Evolutionary conservation across 2,797 vertebrate species (phyloP).

Genomic region (Propithecus perrieri): DNA sequence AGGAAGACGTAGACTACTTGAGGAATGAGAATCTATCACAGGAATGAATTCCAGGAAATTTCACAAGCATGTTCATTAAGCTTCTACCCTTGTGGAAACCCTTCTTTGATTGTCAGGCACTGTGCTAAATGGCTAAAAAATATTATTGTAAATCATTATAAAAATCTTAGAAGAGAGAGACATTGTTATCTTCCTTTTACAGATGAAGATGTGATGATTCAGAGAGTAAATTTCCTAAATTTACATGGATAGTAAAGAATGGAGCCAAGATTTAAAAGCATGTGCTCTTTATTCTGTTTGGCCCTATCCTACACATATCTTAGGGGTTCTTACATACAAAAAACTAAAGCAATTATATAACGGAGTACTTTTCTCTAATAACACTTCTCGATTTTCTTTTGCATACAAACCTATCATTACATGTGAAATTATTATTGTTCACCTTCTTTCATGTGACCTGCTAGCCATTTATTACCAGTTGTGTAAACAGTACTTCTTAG

Average conservation of each 20-base stretch:
- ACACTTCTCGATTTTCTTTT: constrained; percentile 46
- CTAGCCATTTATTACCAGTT: constrained; percentile 31
- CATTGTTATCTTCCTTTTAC: not conserved
- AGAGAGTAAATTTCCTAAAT: not conserved
- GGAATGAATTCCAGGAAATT: not conserved
- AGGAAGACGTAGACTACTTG: not conserved
- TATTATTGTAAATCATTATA: not conserved
- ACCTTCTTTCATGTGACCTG: constrained; percentile 19
- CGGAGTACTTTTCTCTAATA: not conserved
- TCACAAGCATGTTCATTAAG: not conserved
- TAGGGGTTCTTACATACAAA: not conserved
- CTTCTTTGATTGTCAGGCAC: not conserved
- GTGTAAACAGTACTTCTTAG: constrained; percentile 48
- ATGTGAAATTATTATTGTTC: constrained; percentile 40
- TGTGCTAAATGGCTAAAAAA: not conserved
- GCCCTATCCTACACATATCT: not conserved
- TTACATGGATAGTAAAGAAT: not conserved
- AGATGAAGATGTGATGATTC: not conserved
- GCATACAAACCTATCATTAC: constrained; percentile 9
- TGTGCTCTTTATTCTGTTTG: not conserved
- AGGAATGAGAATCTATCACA: not conserved
- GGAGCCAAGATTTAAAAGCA: not conserved
- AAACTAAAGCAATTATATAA: not conserved
- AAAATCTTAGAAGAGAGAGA: not conserved
- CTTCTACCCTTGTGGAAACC: not conserved